These are phyloP conservation scores for Gymnarchus niloticus DNA, from an alignment of 2,113 vertebrate genomes.

Conservation along the genomic window DNA sequence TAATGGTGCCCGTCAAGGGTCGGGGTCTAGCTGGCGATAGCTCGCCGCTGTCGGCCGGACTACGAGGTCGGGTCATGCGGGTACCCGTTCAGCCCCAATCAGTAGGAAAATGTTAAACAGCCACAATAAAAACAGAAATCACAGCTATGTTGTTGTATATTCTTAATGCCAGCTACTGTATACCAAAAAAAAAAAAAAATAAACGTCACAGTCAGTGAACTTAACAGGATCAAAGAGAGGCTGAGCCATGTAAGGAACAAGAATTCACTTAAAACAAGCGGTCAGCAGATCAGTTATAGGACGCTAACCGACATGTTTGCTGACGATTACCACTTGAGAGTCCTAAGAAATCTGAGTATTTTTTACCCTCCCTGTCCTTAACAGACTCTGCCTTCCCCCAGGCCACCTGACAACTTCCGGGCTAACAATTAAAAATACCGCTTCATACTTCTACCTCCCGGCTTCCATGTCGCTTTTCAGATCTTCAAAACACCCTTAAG, in stretches of 20 bases:
- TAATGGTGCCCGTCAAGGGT: background rate
- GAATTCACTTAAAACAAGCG: too few species aligned
- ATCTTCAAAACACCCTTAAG: too few species aligned
- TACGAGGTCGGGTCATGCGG: background rate
- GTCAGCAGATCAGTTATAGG: too few species aligned
- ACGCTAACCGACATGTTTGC: too few species aligned
- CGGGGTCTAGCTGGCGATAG: background rate
- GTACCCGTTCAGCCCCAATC: background rate
- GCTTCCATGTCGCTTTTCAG: too few species aligned
- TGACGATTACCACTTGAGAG: slow-evolving; percentile 12
- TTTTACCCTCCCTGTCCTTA: background rate
- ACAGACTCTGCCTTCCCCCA: background rate
- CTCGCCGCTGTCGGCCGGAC: background rate
- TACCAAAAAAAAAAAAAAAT: too few species aligned
- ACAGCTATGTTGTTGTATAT: too few species aligned
- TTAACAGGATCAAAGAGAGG: too few species aligned
- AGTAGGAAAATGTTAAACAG: background rate
- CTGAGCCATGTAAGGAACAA: background rate
- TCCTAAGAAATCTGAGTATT: slow-evolving; percentile 30
- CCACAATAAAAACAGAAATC: too few species aligned
- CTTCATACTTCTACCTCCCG: background rate
- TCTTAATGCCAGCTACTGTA: too few species aligned
- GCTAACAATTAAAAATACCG: background rate
- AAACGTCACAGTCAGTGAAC: too few species aligned
- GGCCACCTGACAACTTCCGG: slow-evolving; percentile 51